Percentiles rank a stretch among this genome's conserved stretches.
These are phyloP conservation scores for Tenthredo mesomela DNA, from an alignment of 2,888 invertebrate genomes.

Conservation along the genomic window DNA sequence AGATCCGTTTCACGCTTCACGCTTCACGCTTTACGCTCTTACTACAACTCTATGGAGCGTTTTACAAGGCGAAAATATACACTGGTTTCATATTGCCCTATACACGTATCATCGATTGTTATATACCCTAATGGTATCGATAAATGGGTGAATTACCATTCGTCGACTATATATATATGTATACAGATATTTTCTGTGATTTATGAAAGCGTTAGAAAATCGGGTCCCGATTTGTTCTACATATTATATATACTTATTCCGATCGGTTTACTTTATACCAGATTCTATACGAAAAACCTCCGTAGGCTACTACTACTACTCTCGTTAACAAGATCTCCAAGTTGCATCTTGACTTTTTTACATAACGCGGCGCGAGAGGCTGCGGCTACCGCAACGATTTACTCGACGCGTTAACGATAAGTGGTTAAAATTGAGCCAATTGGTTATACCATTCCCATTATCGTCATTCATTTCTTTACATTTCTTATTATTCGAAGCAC, in stretches of 20 bases:
- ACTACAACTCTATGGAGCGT: background rate
- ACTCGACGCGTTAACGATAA: slow-evolving; percentile 12
- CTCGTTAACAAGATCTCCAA: slow-evolving; percentile 1
- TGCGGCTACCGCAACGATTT: background rate
- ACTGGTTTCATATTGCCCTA: background rate
- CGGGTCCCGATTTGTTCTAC: background rate
- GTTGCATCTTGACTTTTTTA: background rate
- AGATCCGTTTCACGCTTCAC: slow-evolving; percentile 24
- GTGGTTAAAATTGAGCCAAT: slow-evolving; percentile 29
- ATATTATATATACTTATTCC: background rate
- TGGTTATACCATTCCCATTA: slow-evolving; percentile 1
- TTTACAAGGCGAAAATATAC: slow-evolving; percentile 11
- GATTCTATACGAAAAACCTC: background rate
- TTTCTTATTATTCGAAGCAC: background rate
- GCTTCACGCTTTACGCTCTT: slow-evolving; percentile 24
- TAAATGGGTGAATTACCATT: background rate
- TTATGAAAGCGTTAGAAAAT: background rate
- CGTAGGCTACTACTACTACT: too few species aligned
- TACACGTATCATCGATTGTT: background rate
- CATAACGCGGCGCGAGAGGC: background rate
- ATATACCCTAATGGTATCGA: background rate
- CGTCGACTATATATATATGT: too few species aligned
- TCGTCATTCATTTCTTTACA: background rate
- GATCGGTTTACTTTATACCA: background rate
- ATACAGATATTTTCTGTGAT: background rate